Conservation (phyloP, 2,113 vertebrate genomes). For the Silurus meridionalis region DNA sequence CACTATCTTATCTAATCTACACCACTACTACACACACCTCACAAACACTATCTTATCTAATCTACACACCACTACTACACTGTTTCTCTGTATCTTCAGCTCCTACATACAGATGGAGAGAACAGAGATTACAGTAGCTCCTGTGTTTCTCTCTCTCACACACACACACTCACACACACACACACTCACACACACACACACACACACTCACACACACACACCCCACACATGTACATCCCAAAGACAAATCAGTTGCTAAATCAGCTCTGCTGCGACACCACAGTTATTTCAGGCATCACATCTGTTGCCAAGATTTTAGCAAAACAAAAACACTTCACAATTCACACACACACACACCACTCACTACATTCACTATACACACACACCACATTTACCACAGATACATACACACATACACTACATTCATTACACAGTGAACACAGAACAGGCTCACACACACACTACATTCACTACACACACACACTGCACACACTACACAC, state of each 20-base stretch:
- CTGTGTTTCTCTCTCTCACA: not conserved
- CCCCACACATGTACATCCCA: not conserved
- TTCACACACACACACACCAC: not conserved
- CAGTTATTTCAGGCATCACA: slow-evolving; percentile 13
- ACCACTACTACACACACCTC: too few species aligned
- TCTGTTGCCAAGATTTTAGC: slow-evolving; percentile 8
- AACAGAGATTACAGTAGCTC: not conserved
- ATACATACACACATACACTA: too few species aligned
- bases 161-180: not conserved
- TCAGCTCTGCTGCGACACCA: not conserved
- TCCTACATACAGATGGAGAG: not conserved
- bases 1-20: too few species aligned
- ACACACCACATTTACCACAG: too few species aligned
- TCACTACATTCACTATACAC: too few species aligned
- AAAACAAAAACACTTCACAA: slow-evolving; percentile 15
- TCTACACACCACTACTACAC: not conserved
- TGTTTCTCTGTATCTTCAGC: not conserved
- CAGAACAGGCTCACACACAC: too few species aligned
- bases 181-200: not conserved
- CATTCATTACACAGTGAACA: too few species aligned
- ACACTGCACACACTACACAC: too few species aligned
- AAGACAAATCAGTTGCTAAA: slow-evolving; percentile 18
- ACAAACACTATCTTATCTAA: not conserved
- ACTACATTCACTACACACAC: too few species aligned
- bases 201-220: not conserved